Base-by-base conservation (phyloP, 2,113 vertebrate species). In the Pluvialis apricaria region DNA sequence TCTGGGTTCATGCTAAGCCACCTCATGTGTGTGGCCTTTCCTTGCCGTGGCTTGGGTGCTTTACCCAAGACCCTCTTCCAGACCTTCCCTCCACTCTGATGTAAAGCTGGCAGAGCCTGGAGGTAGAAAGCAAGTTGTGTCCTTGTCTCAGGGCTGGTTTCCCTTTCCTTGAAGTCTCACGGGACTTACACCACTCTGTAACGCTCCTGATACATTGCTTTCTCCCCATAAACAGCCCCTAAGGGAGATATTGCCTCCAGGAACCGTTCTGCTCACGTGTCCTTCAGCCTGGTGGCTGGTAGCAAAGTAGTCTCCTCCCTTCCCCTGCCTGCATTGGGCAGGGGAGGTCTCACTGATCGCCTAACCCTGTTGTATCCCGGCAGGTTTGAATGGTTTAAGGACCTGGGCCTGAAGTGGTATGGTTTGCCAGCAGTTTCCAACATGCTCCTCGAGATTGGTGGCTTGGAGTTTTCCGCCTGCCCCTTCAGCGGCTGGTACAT, bases 401-500 rank as follows among this genome's bases (percentile, higher is more conserved):
- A 99, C 26, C 97, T 99, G 94, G 98, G 98, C 4, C 98, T 99
- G 92, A 99, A 99, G 97, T 99, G 99, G 99, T 99, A 99, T 0
- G 98, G 98, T 34, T 98, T 99, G 83, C 99, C 99, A 0, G 99
- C 99, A 0, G 99, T 99, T 34, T 98, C 99, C 82, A 99, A 98
- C 98, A 99, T 99, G 99, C 98, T 99, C n/a, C 98, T 99, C 9
- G 99, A 99, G 98, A 98, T 99, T 0, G 99, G 99, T 0, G 99
- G 99, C 80, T 89, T 99, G 96, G 99, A 99, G 97, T 99, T 99
- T 96, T 98, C 99, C 0, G 99, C 98, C 75, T 99, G 99, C 68
- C 99, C 99, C 88, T 99, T 99, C 98, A 99, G 99, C 0, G 99
- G 99, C 92, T 99, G 99, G 99, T 99, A 99, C 98, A 99, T 99